Conservation (phyloP, 1,140 invertebrate genomes). For the Papilio dardanus region DNA sequence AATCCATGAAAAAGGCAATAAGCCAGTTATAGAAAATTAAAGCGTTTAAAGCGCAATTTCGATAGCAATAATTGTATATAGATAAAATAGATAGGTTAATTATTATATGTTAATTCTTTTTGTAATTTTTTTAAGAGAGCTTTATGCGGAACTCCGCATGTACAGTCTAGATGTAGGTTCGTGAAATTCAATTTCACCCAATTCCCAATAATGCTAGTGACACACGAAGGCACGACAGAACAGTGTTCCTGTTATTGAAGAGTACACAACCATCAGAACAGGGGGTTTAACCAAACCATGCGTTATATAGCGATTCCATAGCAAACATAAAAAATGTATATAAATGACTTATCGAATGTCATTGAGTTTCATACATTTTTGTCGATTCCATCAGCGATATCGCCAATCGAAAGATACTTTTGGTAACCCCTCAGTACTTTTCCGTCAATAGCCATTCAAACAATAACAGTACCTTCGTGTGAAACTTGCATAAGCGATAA, state of each 20-base stretch:
- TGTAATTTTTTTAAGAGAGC: conserved; percentile 80
- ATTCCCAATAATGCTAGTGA: conserved; percentile 45
- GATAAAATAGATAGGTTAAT: conserved; percentile 78
- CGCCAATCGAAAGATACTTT: too few relatives aligned
- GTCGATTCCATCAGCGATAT: too few relatives aligned
- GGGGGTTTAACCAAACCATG: too few relatives aligned
- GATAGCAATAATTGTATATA: conserved; percentile 81
- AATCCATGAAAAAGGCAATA: conserved; percentile 59
- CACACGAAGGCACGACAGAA: background rate
- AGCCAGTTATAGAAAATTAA: conserved; percentile 60
- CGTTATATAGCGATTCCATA: too few relatives aligned
- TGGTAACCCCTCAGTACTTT: too few relatives aligned
- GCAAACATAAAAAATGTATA: too few relatives aligned
- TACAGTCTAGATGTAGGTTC: conserved; percentile 68
- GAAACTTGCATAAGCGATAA: background rate
- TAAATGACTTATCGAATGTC: too few relatives aligned
- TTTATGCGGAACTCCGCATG: conserved; percentile 76
- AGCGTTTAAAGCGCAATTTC: conserved; percentile 76
- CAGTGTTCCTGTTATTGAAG: background rate
- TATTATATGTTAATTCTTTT: conserved; percentile 77
- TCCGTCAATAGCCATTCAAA: background rate
- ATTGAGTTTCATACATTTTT: too few relatives aligned
- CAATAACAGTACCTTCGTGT: background rate
- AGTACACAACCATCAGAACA: too few relatives aligned
- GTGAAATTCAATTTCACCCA: conserved; percentile 79